A percentile compares a stretch with the other conserved stretches of the same genome.
Evolutionary conservation across 2,113 vertebrate species (phyloP).

Genomic region (Piaya cayana): DNA sequence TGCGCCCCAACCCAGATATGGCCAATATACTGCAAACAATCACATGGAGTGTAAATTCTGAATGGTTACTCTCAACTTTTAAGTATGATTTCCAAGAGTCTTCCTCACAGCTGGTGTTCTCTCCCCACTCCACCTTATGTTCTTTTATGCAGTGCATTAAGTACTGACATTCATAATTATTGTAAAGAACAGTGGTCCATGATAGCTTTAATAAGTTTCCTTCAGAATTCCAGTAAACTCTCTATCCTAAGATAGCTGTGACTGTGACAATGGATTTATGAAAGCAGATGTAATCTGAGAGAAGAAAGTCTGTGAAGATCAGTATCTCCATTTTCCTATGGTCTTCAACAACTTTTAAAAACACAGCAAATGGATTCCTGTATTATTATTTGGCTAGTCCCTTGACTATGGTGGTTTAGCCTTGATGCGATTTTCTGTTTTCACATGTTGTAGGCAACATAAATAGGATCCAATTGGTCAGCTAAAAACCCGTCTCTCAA

Average conservation of each 20-base stretch:
- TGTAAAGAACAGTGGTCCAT: not conserved
- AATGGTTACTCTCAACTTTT: not conserved
- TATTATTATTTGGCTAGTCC: not conserved
- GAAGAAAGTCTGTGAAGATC: not conserved
- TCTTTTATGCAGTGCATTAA: constrained; percentile 47
- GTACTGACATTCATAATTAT: constrained; percentile 25
- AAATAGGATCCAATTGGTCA: constrained; percentile 96
- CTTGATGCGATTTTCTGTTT: not conserved
- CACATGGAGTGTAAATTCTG: not conserved
- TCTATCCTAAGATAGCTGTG: not conserved
- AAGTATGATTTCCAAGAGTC: not conserved
- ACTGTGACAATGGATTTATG: not conserved
- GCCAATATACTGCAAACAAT: not conserved
- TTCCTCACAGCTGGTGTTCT: constrained; percentile 37
- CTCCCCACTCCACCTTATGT: not conserved
- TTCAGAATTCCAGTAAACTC: constrained; percentile 35
- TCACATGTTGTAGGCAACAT: constrained; percentile 98
- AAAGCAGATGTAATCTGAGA: not conserved
- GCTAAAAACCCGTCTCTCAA: constrained; percentile 94
- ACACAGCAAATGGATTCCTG: not conserved
- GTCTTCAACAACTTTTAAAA: constrained; percentile 15
- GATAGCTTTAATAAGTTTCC: not conserved
- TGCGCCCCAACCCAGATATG: not conserved
- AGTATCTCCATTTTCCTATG: not conserved
- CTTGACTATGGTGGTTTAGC: constrained; percentile 53